Conservation (phyloP, 1,140 invertebrate genomes). For the Sycophaga agraensis region DNA sequence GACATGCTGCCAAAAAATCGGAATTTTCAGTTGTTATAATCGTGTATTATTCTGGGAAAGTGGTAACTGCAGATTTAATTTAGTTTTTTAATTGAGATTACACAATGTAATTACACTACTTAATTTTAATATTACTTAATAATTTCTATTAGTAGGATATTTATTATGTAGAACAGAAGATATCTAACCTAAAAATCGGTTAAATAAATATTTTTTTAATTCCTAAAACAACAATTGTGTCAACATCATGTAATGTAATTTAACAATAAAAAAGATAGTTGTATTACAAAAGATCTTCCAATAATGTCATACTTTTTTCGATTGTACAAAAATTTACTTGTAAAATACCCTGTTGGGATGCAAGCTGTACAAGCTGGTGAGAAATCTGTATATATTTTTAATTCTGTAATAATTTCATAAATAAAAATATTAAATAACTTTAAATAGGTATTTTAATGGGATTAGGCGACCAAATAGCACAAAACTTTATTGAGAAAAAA, state of each 20-base stretch:
- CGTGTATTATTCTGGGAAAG: no score
- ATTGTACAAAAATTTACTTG: slow-evolving; percentile 40
- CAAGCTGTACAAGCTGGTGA: slow-evolving; percentile 53
- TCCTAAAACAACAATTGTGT: no score
- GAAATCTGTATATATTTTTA: slow-evolving; percentile 2
- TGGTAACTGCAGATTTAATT: no score
- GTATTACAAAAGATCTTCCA: not conserved
- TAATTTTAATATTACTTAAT: no score
- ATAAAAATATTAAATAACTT: not conserved
- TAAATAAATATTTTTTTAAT: no score
- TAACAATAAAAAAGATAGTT: not conserved
- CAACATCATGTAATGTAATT: not conserved
- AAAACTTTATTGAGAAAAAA: slow-evolving; percentile 59
- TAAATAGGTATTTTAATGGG: slow-evolving; percentile 60
- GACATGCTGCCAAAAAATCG: no score
- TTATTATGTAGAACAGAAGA: no score
- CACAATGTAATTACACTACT: no score
- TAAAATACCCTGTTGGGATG: slow-evolving; percentile 43
- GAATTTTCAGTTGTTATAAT: no score
- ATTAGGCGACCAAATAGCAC: slow-evolving; percentile 62
- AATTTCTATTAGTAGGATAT: no score
- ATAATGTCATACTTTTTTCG: slow-evolving; percentile 35
- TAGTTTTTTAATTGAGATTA: no score
- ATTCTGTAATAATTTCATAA: slow-evolving; percentile 10
- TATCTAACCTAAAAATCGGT: no score